Evolutionary conservation across 2,113 vertebrate genomes (phyloP).

Genomic region (Myocastor coypus): DNA sequence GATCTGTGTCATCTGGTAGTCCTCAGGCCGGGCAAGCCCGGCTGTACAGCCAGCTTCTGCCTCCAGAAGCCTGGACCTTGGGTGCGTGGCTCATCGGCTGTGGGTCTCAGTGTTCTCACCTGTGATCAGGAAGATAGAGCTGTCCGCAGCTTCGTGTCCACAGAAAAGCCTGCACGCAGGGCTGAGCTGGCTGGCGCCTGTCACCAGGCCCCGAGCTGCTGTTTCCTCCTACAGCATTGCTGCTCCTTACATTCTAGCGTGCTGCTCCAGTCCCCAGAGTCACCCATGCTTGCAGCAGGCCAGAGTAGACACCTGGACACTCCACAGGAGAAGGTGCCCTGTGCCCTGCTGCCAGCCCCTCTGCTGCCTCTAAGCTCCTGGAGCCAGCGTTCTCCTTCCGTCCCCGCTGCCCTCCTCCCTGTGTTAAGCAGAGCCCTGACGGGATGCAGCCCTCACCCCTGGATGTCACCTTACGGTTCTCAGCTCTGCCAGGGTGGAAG

Average conservation of each 20-base stretch:
- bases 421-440: background rate
- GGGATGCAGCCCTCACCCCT: background rate
- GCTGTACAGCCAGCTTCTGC: background rate
- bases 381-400: background rate
- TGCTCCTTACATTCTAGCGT: background rate
- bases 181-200: background rate
- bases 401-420: background rate
- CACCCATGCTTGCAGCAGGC: background rate
- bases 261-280: background rate
- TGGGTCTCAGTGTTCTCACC: background rate
- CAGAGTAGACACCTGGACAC: background rate
- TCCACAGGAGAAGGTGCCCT: background rate
- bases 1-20: background rate
- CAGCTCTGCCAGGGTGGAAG: background rate
- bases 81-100: background rate
- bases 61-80: no score
- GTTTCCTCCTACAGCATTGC: background rate
- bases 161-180: background rate
- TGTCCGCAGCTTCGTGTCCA: background rate
- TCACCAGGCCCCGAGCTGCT: background rate
- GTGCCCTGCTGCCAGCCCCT: rapidly evolving
- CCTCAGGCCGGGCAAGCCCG: background rate
- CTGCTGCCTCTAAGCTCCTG: background rate
- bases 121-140: background rate
- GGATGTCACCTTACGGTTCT: no score